phyloP scores from a whole-genome alignment of 2,888 invertebrate genomes.

The Polylopha cassiicola region DNA sequence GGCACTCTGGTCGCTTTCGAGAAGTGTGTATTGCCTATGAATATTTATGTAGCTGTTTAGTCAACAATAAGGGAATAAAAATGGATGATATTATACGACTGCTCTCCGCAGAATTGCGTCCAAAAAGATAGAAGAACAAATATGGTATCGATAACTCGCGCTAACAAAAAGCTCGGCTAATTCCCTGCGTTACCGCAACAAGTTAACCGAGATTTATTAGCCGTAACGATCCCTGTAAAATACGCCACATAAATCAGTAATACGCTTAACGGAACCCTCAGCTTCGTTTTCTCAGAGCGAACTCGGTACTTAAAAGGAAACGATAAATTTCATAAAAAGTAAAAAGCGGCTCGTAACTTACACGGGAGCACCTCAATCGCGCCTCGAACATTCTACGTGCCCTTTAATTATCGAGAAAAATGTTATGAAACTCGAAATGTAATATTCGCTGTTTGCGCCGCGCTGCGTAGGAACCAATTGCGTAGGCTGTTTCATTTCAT shows the following conservation, averaged over 20 bases:
- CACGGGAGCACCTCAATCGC: slow-evolving; percentile 6
- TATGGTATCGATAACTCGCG: slow-evolving; percentile 3
- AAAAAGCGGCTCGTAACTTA: slow-evolving; percentile 15
- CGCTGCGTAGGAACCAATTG: no score
- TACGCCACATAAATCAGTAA: slow-evolving; percentile 55
- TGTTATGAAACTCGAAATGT: no score
- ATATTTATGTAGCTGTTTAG: no score
- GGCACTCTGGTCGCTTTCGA: no score
- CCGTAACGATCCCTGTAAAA: slow-evolving; percentile 60
- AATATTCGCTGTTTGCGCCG: no score
- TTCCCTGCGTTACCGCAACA: slow-evolving; percentile 50
- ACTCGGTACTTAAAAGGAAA: slow-evolving; percentile 29
- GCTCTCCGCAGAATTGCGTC: no score
- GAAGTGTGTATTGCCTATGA: no score
- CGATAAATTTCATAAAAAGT: slow-evolving; percentile 37
- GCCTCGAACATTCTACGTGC: slow-evolving; percentile 7
- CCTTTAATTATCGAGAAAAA: no score
- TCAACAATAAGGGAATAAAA: no score
- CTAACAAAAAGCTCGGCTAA: slow-evolving; percentile 34
- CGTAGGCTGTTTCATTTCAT: no score
- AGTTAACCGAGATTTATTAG: slow-evolving; percentile 65
- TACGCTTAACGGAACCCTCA: slow-evolving; percentile 40
- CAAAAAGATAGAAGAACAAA: no score
- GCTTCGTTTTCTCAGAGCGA: slow-evolving; percentile 21
- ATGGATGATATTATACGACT: no score